Percentiles rank a stretch among this genome's conserved stretches.
These are phyloP conservation scores for Gallinago media DNA, from an alignment of 2,113 vertebrate species.

Conservation along the genomic window DNA sequence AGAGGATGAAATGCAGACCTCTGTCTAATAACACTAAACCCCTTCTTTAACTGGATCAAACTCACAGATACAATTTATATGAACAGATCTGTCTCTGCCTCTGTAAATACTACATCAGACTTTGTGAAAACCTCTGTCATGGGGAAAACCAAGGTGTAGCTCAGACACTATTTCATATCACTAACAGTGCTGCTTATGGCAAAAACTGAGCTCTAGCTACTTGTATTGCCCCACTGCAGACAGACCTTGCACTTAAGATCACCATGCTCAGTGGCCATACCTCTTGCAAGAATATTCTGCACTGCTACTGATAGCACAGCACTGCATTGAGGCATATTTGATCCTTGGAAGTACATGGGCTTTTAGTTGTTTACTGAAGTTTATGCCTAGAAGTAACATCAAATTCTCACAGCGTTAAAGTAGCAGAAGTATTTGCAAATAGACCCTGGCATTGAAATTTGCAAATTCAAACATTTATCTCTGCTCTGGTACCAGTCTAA, in stretches of 20 bases:
- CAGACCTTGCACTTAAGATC: neutral
- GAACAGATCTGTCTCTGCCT: neutral
- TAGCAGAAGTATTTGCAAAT: neutral
- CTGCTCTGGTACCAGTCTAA: neutral
- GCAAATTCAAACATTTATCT: neutral
- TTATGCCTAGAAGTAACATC: neutral
- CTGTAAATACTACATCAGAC: neutral
- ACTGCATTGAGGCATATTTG: neutral
- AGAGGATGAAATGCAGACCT: neutral
- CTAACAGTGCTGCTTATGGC: neutral
- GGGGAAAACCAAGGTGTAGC: neutral
- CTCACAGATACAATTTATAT: neutral
- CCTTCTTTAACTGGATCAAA: neutral
- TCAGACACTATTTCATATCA: neutral
- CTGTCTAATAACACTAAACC: neutral
- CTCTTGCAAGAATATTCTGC: neutral
- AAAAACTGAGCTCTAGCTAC: neutral
- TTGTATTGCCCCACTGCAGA: neutral
- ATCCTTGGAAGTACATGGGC: neutral
- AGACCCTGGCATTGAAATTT: neutral
- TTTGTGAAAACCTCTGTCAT: neutral
- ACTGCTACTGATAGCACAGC: neutral
- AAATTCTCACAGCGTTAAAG: neutral
- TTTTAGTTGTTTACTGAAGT: neutral
- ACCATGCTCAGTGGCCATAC: neutral